Evolutionary conservation across 37 sponge, comb jelly and placozoan species (phyloP).

Genomic region (Ianthella basta): DNA sequence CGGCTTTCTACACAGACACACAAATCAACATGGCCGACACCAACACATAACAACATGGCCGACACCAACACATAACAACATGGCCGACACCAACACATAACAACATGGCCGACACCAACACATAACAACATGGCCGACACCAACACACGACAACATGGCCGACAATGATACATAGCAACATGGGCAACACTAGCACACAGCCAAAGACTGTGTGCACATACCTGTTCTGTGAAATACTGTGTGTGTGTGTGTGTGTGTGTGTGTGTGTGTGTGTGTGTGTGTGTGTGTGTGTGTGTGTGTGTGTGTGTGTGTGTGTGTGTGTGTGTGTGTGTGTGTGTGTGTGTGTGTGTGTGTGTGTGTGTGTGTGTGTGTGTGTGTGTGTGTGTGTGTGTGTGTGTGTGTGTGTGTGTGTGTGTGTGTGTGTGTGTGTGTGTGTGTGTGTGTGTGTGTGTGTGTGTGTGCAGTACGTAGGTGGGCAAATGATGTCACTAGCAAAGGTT

Average conservation of each 20-base stretch:
- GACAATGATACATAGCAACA: too few relatives aligned
- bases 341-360: neutral
- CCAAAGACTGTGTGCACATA: too few relatives aligned
- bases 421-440: conserved; percentile 21
- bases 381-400: too few relatives aligned
- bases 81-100: too few relatives aligned
- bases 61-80: too few relatives aligned
- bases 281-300: conserved; percentile 48
- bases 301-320: conserved; percentile 51
- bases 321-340: conserved; percentile 51
- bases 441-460: conserved; percentile 35
- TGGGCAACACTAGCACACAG: too few relatives aligned
- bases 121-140: too few relatives aligned
- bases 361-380: neutral
- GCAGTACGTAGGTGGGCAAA: neutral
- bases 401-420: neutral
- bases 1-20: conserved; percentile 10
- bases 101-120: too few relatives aligned
- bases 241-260: neutral
- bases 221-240: too few relatives aligned
- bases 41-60: too few relatives aligned
- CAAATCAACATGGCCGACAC: neutral
- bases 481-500: neutral
- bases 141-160: too few relatives aligned
- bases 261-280: conserved; percentile 44